Conservation (phyloP, 2,888 invertebrate genomes). For the Dascillus cervinus region DNA sequence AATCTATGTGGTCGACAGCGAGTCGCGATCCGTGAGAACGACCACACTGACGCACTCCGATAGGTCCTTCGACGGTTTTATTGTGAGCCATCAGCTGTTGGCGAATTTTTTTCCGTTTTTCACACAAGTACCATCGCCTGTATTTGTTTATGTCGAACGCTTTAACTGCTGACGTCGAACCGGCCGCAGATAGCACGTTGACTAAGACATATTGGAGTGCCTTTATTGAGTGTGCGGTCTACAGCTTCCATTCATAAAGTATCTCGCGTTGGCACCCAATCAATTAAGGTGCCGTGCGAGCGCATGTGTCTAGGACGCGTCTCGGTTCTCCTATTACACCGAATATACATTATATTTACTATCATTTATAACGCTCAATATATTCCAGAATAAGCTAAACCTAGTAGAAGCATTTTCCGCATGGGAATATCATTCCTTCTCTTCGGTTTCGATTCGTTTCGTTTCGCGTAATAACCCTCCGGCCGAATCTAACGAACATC, state of each 20-base stretch:
- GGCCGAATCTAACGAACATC: no score
- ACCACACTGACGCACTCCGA: conserved; percentile 11
- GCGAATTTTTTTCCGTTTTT: no score
- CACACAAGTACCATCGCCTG: no score
- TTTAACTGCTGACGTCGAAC: conserved; percentile 8
- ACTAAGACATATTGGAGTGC: conserved; percentile 28
- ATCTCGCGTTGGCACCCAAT: conserved; percentile 23
- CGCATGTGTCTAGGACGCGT: conserved; percentile 21
- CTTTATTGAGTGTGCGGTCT: conserved; percentile 28
- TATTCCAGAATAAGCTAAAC: conserved; percentile 7
- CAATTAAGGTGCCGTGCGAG: conserved; percentile 24
- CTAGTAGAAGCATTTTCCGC: no score
- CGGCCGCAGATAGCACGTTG: conserved; percentile 21
- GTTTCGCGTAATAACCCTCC: no score
- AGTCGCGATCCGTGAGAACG: conserved; percentile 28
- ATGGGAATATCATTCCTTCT: no score
- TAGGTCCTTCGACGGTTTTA: no score
- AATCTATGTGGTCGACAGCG: no score
- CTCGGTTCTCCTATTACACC: conserved; percentile 16
- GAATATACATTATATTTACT: conserved; percentile 21
- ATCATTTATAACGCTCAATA: conserved; percentile 11
- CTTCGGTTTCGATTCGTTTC: no score
- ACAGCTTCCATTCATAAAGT: conserved; percentile 27
- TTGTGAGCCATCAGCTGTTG: no score
- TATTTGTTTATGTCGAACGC: neutral